Evolutionary conservation across 1,140 invertebrate species (phyloP).

Genomic region (Drosophila nannoptera): DNA sequence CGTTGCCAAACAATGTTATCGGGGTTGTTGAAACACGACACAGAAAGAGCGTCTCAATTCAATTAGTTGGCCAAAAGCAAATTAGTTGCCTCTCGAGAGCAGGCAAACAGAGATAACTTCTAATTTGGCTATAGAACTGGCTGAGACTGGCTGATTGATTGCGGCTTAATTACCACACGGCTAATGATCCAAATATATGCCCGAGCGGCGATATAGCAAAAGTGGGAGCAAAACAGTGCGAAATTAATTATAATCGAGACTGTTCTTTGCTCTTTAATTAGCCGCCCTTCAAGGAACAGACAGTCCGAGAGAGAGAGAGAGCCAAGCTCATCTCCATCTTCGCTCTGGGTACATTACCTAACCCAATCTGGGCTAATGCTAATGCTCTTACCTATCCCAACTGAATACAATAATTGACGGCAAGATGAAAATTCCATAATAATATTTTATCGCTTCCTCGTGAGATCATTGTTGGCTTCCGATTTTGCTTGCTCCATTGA

Average conservation of each 20-base stretch:
- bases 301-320: neutral
- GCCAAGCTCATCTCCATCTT: no score
- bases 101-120: slow-evolving; percentile 15
- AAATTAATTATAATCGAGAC: slow-evolving; percentile 7
- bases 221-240: neutral
- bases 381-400: neutral
- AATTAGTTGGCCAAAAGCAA: slow-evolving; percentile 42
- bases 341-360: neutral
- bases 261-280: slow-evolving; percentile 7
- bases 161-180: slow-evolving; percentile 40
- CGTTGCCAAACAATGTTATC: slow-evolving; percentile 11
- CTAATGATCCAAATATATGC: slow-evolving; percentile 33
- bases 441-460: neutral
- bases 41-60: slow-evolving; percentile 35
- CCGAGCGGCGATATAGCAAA: slow-evolving; percentile 21
- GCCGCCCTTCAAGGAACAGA: neutral
- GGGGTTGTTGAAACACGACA: slow-evolving; percentile 29
- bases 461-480: neutral
- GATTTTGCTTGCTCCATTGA: neutral
- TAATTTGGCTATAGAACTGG: slow-evolving; percentile 10
- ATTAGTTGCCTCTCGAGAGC: slow-evolving; percentile 25
- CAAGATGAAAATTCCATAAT: neutral
- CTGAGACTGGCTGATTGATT: slow-evolving; percentile 48
- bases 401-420: neutral
- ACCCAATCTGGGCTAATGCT: neutral